Evolutionary conservation across 2,888 invertebrate genomes (phyloP), one percentile per base, ranked within the genome.

Genomic region (Sarcophaga carnaria): DNA sequence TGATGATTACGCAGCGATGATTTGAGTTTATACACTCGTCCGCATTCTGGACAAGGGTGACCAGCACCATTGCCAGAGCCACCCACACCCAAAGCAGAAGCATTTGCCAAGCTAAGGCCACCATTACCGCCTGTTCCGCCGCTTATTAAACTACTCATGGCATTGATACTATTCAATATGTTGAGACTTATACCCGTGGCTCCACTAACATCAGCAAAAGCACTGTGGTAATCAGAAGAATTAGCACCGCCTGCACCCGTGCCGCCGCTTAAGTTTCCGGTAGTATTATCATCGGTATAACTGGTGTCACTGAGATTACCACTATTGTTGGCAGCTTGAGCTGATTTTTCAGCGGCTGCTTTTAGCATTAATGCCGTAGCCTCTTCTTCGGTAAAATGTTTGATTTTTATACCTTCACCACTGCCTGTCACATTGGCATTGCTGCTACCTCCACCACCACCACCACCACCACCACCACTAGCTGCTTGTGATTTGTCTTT

Each of bases 1-100:
- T 96, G 96, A 92, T 97, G 97, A 93, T 97, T 97, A 87, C 97
- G 95, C 90, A 97, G 94, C 85, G 97, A 97, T 90, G 97, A 97
- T 94, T 97, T 97, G 89, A 97, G 95, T 93, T 97, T 97, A 94
- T 97, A 97, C 88, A 96, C 96, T 89, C 97, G 95, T 87, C 97
- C 97, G 94, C 97, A 97, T 91, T 96, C 96, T 80, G 96, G 95
- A 93, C 97, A 97, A 84, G 96, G 95, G 95, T 96, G 97, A 91
- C 95, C 94, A 89, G 95, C 92, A 93, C 94, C 90, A 93, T 91
- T 91, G 85, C 90, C 90, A 90, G 88, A 89, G 83, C 90, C 89
- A 83, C 90, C 89, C 81, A 89, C 90, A 82, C 88, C 90, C 85
- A 89, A 89, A 66, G 87, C 89, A 54, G 88, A 88, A 69, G 83